These are phyloP conservation scores for Gephyroberyx darwinii DNA, from an alignment of 2,797 vertebrate genomes.

Conservation along the genomic window DNA sequence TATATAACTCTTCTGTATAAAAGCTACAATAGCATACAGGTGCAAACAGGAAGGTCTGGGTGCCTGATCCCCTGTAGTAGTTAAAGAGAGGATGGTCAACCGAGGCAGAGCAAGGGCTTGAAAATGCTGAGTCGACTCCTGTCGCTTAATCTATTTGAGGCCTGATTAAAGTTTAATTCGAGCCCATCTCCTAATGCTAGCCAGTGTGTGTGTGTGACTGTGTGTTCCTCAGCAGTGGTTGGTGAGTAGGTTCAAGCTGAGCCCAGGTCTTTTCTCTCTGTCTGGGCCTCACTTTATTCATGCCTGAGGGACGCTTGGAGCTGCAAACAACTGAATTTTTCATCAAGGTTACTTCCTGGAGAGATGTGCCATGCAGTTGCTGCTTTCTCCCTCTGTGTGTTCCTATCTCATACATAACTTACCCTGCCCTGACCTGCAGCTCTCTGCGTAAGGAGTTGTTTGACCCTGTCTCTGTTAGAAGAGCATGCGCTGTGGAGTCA, in stretches of 20 bases:
- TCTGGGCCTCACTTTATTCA: slow-evolving; percentile 82
- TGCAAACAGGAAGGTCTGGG: slow-evolving; percentile 55
- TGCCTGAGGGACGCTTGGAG: slow-evolving; percentile 81
- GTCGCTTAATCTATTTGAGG: slow-evolving; percentile 81
- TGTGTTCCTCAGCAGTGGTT: slow-evolving; percentile 58
- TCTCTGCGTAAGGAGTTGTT: slow-evolving; percentile 64
- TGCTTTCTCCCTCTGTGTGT: slow-evolving; percentile 65
- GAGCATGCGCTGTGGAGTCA: slow-evolving; percentile 58
- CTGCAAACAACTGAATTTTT: slow-evolving; percentile 85
- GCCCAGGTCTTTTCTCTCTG: slow-evolving; percentile 79
- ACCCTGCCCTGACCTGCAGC: slow-evolving; percentile 74
- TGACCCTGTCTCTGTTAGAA: slow-evolving; percentile 66
- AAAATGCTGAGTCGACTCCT: slow-evolving; percentile 77
- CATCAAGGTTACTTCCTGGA: slow-evolving; percentile 84
- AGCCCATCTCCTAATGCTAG: slow-evolving; percentile 77
- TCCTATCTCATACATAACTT: slow-evolving; percentile 79
- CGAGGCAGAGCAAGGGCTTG: slow-evolving; percentile 54
- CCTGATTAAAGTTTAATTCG: slow-evolving; percentile 83
- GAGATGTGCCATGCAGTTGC: slow-evolving; percentile 77
- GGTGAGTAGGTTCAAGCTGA: slow-evolving; percentile 78
- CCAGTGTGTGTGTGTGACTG: slow-evolving; percentile 25
- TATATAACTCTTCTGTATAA: slow-evolving; percentile 39
- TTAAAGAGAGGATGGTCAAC: slow-evolving; percentile 66
- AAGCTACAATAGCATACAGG: slow-evolving; percentile 32
- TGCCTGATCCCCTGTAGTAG: slow-evolving; percentile 56